Evolutionary conservation across 1,140 invertebrate species (phyloP).

Genomic region (Camponotus vicinus): DNA sequence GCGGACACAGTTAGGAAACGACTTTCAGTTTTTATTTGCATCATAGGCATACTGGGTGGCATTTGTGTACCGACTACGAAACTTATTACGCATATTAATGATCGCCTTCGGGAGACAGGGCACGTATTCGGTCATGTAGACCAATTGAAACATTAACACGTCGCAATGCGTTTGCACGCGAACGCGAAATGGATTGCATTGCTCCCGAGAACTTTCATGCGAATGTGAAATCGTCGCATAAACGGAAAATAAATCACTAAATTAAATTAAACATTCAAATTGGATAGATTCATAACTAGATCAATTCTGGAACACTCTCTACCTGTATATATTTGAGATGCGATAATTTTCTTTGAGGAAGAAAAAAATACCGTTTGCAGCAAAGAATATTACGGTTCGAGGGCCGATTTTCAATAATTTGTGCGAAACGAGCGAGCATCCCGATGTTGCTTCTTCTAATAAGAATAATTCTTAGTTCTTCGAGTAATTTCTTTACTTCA

Average conservation of each 20-base stretch:
- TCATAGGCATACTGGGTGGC: constrained; percentile 75
- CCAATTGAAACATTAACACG: constrained; percentile 79
- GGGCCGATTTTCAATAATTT: background rate
- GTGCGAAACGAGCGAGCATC: constrained; percentile 10
- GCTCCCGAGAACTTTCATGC: constrained; percentile 63
- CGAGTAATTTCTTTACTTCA: constrained; percentile 43
- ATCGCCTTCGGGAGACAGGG: constrained; percentile 35
- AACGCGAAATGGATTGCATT: constrained; percentile 69
- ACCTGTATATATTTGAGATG: background rate
- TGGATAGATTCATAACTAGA: no score
- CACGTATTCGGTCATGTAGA: constrained; percentile 70
- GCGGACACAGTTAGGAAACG: constrained; percentile 74
- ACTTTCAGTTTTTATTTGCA: constrained; percentile 80
- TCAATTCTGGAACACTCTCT: no score
- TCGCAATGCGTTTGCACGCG: constrained; percentile 72
- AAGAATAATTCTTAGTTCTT: constrained; percentile 40
- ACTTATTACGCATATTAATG: constrained; percentile 77
- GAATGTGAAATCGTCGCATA: background rate
- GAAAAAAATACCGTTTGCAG: background rate
- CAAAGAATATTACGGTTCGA: background rate
- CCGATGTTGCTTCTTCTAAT: constrained; percentile 34
- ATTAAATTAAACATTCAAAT: no score
- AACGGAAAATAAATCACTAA: background rate
- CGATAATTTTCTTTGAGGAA: background rate
- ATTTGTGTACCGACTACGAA: constrained; percentile 74